These are phyloP conservation scores for Platycercus adscitus DNA, from an alignment of 2,113 vertebrate species.

Conservation along the genomic window DNA sequence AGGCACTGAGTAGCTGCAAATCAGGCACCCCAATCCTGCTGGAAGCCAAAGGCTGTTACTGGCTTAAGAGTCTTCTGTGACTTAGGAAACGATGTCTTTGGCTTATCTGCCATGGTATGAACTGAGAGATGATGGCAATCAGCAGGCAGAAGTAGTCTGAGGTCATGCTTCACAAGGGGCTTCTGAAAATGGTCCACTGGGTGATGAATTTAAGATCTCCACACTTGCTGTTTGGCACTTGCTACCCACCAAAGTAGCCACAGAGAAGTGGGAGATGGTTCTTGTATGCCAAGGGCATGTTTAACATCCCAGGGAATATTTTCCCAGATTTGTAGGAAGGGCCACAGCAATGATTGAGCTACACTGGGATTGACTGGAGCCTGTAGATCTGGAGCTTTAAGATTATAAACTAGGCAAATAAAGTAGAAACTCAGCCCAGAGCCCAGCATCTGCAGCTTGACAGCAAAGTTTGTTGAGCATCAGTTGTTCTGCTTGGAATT, in stretches of 20 bases:
- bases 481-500: neutral
- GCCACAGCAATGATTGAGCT: neutral
- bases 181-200: neutral
- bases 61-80: neutral
- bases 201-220: neutral
- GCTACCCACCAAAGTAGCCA: neutral
- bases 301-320: neutral
- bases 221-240: neutral
- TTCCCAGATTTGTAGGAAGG: neutral
- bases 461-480: neutral
- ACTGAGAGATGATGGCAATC: neutral
- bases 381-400: neutral
- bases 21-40: neutral
- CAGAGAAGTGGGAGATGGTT: too few relatives aligned
- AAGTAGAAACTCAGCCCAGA: neutral
- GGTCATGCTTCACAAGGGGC: neutral
- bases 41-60: neutral
- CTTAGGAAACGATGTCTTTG: neutral
- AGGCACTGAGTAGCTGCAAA: neutral
- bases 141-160: neutral
- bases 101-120: neutral
- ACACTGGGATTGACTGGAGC: neutral
- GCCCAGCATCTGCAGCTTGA: fast-evolving
- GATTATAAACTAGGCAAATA: neutral
- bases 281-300: neutral